Evolutionary conservation across 23 tunicate species (phyloP).

Genomic region (Diplosoma virens): DNA sequence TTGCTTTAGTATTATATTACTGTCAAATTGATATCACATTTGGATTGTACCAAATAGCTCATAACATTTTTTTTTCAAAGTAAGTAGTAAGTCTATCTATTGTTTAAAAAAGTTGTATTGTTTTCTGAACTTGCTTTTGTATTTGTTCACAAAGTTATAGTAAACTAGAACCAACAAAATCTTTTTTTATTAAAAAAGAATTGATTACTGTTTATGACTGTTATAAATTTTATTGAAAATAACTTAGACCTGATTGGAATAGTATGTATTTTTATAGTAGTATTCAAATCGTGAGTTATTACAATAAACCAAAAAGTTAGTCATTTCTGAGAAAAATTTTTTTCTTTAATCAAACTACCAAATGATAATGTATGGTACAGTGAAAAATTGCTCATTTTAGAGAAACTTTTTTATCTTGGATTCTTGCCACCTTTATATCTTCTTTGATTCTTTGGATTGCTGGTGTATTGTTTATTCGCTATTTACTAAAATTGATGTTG

Average conservation of each 20-base stretch:
- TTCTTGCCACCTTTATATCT: constrained; percentile 8
- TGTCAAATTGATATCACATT: constrained; percentile 60
- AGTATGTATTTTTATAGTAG: neutral
- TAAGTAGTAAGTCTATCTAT: no score
- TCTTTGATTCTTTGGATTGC: constrained; percentile 49
- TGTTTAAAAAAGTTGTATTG: no score
- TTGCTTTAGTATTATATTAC: constrained; percentile 25
- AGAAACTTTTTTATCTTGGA: neutral
- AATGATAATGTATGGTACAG: no score
- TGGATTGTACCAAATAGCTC: constrained; percentile 39
- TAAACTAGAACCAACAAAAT: no score
- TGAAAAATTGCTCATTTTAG: no score
- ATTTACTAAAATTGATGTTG: constrained; percentile 70
- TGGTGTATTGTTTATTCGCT: constrained; percentile 67
- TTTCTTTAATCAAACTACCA: no score
- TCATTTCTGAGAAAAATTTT: neutral
- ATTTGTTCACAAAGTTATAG: no score
- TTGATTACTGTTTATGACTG: neutral
- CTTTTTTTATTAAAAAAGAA: no score
- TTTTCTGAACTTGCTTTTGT: no score
- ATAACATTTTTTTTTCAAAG: neutral
- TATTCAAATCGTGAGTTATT: neutral
- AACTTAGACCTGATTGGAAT: neutral
- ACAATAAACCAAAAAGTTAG: neutral
- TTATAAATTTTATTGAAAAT: neutral